A percentile compares a stretch with the other conserved stretches of the same genome.
phyloP scores from a whole-genome alignment of 1,140 invertebrate genomes.

The Carposina sasakii region DNA sequence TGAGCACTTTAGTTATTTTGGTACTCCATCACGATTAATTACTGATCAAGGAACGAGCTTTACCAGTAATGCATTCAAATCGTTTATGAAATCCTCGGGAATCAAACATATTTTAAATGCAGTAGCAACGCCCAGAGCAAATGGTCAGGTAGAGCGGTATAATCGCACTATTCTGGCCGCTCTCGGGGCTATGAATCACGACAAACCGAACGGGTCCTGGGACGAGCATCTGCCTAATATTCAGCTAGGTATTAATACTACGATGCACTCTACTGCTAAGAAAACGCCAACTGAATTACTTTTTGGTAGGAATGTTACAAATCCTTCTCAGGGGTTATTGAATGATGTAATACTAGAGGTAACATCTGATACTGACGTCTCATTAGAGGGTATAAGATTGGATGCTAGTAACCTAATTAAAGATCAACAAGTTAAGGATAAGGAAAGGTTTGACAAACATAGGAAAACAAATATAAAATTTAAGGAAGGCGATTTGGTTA shows the following conservation, averaged over 20 bases:
- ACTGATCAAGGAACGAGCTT: slow-evolving; percentile 5
- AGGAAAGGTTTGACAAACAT: no score
- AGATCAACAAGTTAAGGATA: no score
- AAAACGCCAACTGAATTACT: slow-evolving; percentile 3
- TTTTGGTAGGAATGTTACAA: slow-evolving; percentile 1
- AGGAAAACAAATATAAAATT: no score
- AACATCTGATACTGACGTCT: no score
- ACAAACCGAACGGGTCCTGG: slow-evolving; percentile 1
- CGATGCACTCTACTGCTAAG: slow-evolving; percentile 2
- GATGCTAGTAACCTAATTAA: no score
- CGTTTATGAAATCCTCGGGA: not conserved
- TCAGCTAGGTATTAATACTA: slow-evolving; percentile 11
- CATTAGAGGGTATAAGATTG: no score
- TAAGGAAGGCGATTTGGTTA: no score
- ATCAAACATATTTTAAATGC: slow-evolving; percentile 10
- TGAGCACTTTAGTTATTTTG: slow-evolving; percentile 4
- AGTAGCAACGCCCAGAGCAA: slow-evolving; percentile 9
- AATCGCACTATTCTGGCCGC: slow-evolving; percentile 6
- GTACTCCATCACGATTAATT: slow-evolving; percentile 1
- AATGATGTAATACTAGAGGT: no score
- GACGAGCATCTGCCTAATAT: slow-evolving; percentile 4
- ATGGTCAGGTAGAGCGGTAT: slow-evolving; percentile 12
- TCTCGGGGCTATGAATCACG: not conserved
- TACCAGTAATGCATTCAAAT: slow-evolving; percentile 2
- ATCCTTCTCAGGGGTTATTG: no score